Evolutionary conservation across 2,888 invertebrate species (phyloP), one percentile per base, ranked within the genome.

Genomic region (Sminthurinus aureus): DNA sequence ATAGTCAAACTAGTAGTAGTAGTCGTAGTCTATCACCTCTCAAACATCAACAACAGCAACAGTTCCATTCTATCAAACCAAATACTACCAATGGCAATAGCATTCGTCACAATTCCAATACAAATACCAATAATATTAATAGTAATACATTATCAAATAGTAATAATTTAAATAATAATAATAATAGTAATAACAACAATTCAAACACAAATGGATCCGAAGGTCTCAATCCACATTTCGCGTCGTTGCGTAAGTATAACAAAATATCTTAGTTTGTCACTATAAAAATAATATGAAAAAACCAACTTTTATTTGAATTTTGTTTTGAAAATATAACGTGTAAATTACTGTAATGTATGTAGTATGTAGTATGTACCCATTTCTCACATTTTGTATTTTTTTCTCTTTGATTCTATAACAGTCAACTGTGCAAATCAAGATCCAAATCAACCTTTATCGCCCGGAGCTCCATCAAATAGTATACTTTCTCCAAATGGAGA

Each of bases 401-500:
- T 1, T 38, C 38, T 38, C 38, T 38, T 38, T 38, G 38, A 38
- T 38, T 38, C 38, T 38, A 38, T 38, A 38, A 38, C 38, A 38
- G 38, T 87, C 84, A 88, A 88, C 86, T 89, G 87, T 86, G 87
- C 84, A 83, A 87, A 79, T 82, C 89, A 87, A 87, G 89, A 87
- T 66, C 88, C 88, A 51, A 89, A 86, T 78, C 84, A 85, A 76
- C 88, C 87, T 11, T 84, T 88, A 15, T 85, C 85, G 11, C 88
- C 89, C 69, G 79, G 89, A 87, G 89, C 93, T 94, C 85, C 93
- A 93, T 81, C 93, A 93, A 89, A 95, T 94, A 91, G 94, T 94
- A 90, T 94, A 95, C 90, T 94, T 94, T 89, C 94, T 96, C 84
- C 94, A 96, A 86, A 92, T 96, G 91, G 96, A 96, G 83, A 79